Evolutionary conservation across 30 jellyfish, hydroid and myxozoan species (phyloP).

Genomic region (Turritopsis rubra): DNA sequence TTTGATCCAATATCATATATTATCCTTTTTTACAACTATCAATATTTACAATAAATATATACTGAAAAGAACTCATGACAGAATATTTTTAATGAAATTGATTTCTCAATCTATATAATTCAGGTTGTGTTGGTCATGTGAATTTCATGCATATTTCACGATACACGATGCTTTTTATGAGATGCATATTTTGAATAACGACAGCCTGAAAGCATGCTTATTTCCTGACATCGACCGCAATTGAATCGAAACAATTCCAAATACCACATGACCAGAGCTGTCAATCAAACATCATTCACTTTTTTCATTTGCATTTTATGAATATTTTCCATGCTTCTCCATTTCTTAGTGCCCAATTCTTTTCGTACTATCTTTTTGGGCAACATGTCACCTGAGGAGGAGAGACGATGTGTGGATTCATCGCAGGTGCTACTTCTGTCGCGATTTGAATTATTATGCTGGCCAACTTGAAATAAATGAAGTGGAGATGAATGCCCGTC

Average conservation of each 20-base stretch:
- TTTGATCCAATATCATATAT: no score
- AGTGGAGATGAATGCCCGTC: conserved; percentile 1
- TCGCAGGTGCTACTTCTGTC: background rate
- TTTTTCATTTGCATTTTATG: background rate
- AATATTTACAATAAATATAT: background rate
- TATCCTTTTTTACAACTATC: background rate
- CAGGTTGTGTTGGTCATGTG: background rate
- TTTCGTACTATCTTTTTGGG: background rate
- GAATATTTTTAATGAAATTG: background rate
- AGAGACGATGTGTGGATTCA: background rate
- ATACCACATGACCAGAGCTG: background rate
- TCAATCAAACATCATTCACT: background rate
- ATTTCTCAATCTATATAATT: background rate
- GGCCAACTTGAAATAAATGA: background rate
- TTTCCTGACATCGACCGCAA: background rate
- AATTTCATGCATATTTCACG: background rate
- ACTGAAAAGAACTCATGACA: background rate
- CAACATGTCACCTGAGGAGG: background rate
- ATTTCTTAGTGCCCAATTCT: background rate
- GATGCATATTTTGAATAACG: background rate
- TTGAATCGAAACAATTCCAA: background rate
- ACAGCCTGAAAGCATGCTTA: background rate
- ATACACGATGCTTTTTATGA: background rate
- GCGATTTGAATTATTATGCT: background rate
- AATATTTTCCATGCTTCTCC: background rate